These are phyloP conservation scores for Varroa destructor DNA, from an alignment of 1,140 invertebrate genomes.

Conservation along the genomic window DNA sequence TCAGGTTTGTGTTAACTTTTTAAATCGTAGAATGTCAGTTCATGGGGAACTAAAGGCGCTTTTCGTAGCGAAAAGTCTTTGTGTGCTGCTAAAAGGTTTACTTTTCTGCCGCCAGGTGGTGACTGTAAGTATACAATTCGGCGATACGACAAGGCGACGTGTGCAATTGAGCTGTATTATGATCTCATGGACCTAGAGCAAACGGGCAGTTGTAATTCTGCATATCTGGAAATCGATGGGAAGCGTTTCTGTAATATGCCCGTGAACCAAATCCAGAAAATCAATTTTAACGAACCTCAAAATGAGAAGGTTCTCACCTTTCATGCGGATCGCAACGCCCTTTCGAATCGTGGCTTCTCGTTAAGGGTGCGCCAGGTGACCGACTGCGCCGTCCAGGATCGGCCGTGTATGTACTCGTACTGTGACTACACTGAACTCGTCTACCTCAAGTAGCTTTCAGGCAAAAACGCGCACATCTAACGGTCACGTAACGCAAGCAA, in stretches of 20 bases:
- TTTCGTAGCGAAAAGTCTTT: no score
- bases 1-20: background rate
- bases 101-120: constrained; percentile 24
- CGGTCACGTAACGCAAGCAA: background rate
- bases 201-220: constrained; percentile 31
- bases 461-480: background rate
- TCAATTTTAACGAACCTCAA: constrained; percentile 29
- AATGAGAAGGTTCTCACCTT: constrained; percentile 34
- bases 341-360: constrained; percentile 34
- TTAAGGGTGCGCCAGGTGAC: constrained; percentile 34
- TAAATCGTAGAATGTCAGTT: no score
- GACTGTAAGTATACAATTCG: constrained; percentile 34
- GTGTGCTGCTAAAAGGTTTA: no score
- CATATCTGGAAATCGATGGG: constrained; percentile 32
- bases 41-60: no score
- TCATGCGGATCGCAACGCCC: constrained; percentile 34
- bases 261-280: constrained; percentile 23
- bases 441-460: constrained; percentile 25
- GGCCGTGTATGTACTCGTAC: constrained; percentile 26
- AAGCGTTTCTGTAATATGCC: constrained; percentile 33
- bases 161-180: constrained; percentile 34
- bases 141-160: constrained; percentile 29
- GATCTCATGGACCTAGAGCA: constrained; percentile 34
- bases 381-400: constrained; percentile 32
- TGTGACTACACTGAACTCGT: constrained; percentile 27